A percentile compares a stretch with the other conserved stretches of the same genome.
These are phyloP conservation scores for Troides oblongomaculatus DNA, from an alignment of 2,888 invertebrate species.

Conservation along the genomic window DNA sequence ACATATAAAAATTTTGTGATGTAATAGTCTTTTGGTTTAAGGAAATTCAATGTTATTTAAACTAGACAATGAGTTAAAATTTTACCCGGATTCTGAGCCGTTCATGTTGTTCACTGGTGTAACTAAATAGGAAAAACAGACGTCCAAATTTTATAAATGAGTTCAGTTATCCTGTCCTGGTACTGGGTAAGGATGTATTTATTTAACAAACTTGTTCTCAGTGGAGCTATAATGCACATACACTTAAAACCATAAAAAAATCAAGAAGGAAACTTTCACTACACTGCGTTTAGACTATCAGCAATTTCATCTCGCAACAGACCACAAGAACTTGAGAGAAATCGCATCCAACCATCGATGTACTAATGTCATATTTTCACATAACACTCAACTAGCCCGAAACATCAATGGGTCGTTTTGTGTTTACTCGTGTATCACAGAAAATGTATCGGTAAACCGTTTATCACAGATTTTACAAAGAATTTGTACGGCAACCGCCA, in stretches of 20 bases:
- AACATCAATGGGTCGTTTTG: slow-evolving; percentile 42
- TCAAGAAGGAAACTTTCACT: slow-evolving; percentile 60
- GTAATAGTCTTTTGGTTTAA: background rate
- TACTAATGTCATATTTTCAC: slow-evolving; percentile 72
- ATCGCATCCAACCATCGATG: slow-evolving; percentile 73
- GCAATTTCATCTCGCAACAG: slow-evolving; percentile 74
- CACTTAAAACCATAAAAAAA: slow-evolving; percentile 61
- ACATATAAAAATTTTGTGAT: background rate
- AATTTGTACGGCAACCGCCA: slow-evolving; percentile 71
- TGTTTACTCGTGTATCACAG: slow-evolving; percentile 49
- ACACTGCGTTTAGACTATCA: slow-evolving; percentile 54
- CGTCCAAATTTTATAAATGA: slow-evolving; percentile 48
- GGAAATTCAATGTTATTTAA: background rate
- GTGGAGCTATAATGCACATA: slow-evolving; percentile 41
- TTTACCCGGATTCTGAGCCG: slow-evolving; percentile 90
- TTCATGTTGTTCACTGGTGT: slow-evolving; percentile 79
- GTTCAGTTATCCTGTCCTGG: slow-evolving; percentile 50
- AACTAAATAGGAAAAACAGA: slow-evolving; percentile 43
- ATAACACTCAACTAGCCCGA: slow-evolving; percentile 45
- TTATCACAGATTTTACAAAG: slow-evolving; percentile 63
- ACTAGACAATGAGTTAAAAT: slow-evolving; percentile 26
- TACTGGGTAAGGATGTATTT: slow-evolving; percentile 44
- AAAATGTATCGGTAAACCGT: slow-evolving; percentile 49
- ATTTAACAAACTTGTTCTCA: slow-evolving; percentile 48
- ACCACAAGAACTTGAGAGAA: slow-evolving; percentile 77